These are phyloP conservation scores for Tenualosa ilisha DNA, from an alignment of 2,797 vertebrate genomes.

Conservation along the genomic window DNA sequence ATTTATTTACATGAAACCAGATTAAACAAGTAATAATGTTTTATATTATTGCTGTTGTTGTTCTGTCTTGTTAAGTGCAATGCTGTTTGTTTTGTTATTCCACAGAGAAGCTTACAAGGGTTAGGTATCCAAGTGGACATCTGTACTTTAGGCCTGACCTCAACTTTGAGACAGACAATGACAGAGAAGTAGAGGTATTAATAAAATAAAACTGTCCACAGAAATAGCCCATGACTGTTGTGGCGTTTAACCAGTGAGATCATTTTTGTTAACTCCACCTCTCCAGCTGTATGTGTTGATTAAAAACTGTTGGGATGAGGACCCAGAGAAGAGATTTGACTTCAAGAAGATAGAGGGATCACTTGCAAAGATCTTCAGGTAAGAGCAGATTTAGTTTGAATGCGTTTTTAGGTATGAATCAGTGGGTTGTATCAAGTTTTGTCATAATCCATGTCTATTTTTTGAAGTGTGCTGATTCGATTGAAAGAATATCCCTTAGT, in stretches of 20 bases:
- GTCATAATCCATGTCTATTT: not conserved
- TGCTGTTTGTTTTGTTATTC: not conserved
- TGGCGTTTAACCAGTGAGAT: not conserved
- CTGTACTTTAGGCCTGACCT: slow-evolving; percentile 86
- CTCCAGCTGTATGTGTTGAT: slow-evolving; percentile 85
- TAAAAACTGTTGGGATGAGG: slow-evolving; percentile 95
- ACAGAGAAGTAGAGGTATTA: slow-evolving; percentile 83
- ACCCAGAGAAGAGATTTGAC: slow-evolving; percentile 93
- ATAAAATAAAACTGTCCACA: not conserved
- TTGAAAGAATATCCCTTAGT: not conserved
- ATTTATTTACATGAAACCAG: not conserved
- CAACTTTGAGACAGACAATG: slow-evolving; percentile 78
- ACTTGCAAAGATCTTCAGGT: slow-evolving; percentile 95
- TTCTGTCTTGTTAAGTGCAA: too few species aligned
- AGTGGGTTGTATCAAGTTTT: not conserved
- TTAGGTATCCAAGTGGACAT: slow-evolving; percentile 70
- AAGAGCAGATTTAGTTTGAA: slow-evolving; percentile 33
- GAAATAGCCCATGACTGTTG: not conserved
- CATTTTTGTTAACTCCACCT: not conserved
- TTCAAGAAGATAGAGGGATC: slow-evolving; percentile 91
- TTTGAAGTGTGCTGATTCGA: not conserved
- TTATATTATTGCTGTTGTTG: too few species aligned
- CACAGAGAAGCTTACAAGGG: slow-evolving; percentile 87
- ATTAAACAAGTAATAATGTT: too few species aligned
- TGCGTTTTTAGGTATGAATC: too few species aligned